phyloP scores from a whole-genome alignment of 2,888 invertebrate genomes.

The Euzophera pinguis region DNA sequence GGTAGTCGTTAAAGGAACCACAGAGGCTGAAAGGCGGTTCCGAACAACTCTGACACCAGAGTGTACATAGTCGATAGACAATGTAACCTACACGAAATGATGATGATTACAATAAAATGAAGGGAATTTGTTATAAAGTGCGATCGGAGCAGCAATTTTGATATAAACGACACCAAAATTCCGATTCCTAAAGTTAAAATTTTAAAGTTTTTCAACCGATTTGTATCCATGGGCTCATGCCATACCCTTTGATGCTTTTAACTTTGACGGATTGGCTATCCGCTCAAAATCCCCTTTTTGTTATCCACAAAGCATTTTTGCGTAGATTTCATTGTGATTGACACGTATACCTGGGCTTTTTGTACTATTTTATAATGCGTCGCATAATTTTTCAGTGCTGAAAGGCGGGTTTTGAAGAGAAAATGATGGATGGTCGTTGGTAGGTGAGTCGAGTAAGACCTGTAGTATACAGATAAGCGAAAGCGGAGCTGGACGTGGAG shows the following conservation, averaged over 20 bases:
- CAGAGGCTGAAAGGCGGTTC: no score
- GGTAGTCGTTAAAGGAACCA: no score
- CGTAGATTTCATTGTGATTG: conserved; percentile 21
- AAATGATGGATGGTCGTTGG: conserved; percentile 16
- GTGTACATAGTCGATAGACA: no score
- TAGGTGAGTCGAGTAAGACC: neutral
- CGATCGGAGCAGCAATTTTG: no score
- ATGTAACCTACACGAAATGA: no score
- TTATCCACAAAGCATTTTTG: conserved; percentile 22
- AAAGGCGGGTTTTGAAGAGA: conserved; percentile 12
- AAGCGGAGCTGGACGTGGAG: no score
- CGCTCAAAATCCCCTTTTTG: conserved; percentile 20
- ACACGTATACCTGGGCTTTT: conserved; percentile 24
- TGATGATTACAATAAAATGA: no score
- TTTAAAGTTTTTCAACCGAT: conserved; percentile 13
- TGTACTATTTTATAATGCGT: conserved; percentile 18
- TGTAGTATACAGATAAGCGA: no score
- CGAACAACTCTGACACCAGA: no score
- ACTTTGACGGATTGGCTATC: conserved; percentile 26
- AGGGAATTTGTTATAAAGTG: no score
- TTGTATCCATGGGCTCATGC: conserved; percentile 11
- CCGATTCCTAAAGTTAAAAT: no score
- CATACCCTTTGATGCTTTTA: conserved; percentile 4
- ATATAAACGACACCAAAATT: no score
- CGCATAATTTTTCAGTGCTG: conserved; percentile 19